Conservation (phyloP, 1,140 invertebrate species). For the Maconellicoccus hirsutus region DNA sequence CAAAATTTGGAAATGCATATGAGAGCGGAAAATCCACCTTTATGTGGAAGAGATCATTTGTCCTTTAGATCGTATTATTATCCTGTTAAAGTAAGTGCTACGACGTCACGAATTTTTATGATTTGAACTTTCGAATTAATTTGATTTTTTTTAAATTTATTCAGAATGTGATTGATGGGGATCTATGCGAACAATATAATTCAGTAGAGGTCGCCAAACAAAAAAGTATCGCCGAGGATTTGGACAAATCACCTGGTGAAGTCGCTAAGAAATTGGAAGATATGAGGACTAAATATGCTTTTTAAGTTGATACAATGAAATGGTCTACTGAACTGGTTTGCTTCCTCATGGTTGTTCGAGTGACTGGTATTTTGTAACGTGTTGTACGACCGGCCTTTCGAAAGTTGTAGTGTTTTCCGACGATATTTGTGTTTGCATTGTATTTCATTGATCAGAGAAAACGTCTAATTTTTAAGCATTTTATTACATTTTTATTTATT, state of each 20-base stretch:
- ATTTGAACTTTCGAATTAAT: no score
- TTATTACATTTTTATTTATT: no score
- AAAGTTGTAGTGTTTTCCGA: no score
- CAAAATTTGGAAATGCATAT: conserved; percentile 99
- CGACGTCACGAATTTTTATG: neutral
- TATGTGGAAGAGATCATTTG: conserved; percentile 95
- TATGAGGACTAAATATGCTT: conserved; percentile 85
- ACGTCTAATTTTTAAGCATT: no score
- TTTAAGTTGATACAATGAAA: conserved; percentile 47
- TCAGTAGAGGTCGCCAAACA: conserved; percentile 89
- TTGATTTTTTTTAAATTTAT: conserved; percentile 31
- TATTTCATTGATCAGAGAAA: no score
- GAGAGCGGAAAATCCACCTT: conserved; percentile 87
- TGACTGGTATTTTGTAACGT: no score
- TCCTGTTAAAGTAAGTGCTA: conserved; percentile 76
- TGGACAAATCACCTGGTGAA: conserved; percentile 89
- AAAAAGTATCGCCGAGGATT: conserved; percentile 84
- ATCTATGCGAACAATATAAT: conserved; percentile 97
- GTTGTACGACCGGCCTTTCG: no score
- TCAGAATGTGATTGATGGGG: conserved; percentile 95
- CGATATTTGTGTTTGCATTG: no score
- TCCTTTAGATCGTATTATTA: conserved; percentile 96
- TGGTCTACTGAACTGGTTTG: no score
- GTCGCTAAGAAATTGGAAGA: conserved; percentile 94
- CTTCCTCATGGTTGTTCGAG: no score